A percentile compares a stretch with the other conserved stretches of the same genome.
Conservation (phyloP, 2,888 invertebrate genomes). For the Acrobeloides nanus region DNA sequence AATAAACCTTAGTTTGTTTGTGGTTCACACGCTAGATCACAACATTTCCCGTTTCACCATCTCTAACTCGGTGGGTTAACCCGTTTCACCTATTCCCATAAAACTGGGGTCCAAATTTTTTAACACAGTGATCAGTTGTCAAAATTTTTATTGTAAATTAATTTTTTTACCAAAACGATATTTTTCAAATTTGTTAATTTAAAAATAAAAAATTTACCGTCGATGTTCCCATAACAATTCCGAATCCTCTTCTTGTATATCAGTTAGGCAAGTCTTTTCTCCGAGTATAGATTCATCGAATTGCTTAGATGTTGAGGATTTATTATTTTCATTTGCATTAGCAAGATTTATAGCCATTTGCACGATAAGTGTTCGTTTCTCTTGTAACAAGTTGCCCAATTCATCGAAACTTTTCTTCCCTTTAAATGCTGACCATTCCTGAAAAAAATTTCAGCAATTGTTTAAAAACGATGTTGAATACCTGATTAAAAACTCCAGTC, state of each 20-base stretch:
- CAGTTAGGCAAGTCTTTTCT: conserved; percentile 21
- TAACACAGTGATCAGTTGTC: too few relatives aligned
- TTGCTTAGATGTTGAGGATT: too few relatives aligned
- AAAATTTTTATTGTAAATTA: too few relatives aligned
- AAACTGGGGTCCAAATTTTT: too few relatives aligned
- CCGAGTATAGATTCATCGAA: conserved; percentile 14
- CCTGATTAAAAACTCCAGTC: conserved; percentile 28
- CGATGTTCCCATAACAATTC: conserved; percentile 1
- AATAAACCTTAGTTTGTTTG: too few relatives aligned
- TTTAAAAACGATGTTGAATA: conserved; percentile 10
- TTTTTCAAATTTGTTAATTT: background rate
- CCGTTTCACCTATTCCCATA: too few relatives aligned
- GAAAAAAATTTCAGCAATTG: conserved; percentile 1
- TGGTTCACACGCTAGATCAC: too few relatives aligned
- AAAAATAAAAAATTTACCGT: background rate
- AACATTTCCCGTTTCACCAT: too few relatives aligned
- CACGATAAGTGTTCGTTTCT: conserved; percentile 32
- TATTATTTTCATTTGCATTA: conserved; percentile 10
- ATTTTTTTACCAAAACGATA: background rate
- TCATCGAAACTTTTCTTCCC: conserved; percentile 31
- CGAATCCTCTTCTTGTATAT: conserved; percentile 27
- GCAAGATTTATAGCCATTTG: conserved; percentile 41
- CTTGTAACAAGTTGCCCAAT: conserved; percentile 33
- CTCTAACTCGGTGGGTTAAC: too few relatives aligned
- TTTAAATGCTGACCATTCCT: conserved; percentile 1